Base-by-base conservation (phyloP, 2,113 vertebrate species). In the Elachura formosa region DNA sequence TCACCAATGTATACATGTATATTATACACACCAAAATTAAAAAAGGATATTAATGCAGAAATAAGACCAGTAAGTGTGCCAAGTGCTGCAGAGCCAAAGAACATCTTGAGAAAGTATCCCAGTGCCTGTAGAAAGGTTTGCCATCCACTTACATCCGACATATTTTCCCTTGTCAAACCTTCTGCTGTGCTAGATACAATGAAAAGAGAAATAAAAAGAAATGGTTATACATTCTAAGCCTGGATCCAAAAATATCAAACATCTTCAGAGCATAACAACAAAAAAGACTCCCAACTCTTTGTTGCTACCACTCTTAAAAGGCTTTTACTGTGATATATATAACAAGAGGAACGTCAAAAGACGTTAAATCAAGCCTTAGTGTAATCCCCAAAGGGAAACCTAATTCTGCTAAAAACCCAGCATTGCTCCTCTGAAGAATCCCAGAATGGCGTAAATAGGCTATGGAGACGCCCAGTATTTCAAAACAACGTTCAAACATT, bases 61-160 rank as follows among this genome's bases (percentile, higher is more conserved):
- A 99, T 99, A 93, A 99, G 98, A 94, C 99, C 99, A 12, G 99
- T 99, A 87, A 99, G 99, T 3, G 99, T 99, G 96, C 99, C 99
- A 41, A 99, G 98, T 0, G 99, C 99, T 29, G 99, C 99, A 12
- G 99, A 99, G 80, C 99, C 99, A 40, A 99, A 99, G 97, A 99
- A 99, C 99, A 99, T 99, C 96, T 99, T 98, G 36, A 99, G 98
- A 93, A 99, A 99, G 97, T 99, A 99, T 61, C 98, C 98, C 77
- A 99, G 97, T 8, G 99, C 99, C 96, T 99, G 99, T 28, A 99
- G 72, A 95, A 99, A 99, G 4, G 98, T 99, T 96, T 99, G 98
- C 99, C 99, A 99, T 96, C 99, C 99, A 14, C 98, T 99, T 79
- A 99, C 98, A 96, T 97, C 97, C 61, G 98, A 98, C 96, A 97